phyloP scores from a whole-genome alignment of 1,140 invertebrate genomes.

The Sarcophaga bullata region DNA sequence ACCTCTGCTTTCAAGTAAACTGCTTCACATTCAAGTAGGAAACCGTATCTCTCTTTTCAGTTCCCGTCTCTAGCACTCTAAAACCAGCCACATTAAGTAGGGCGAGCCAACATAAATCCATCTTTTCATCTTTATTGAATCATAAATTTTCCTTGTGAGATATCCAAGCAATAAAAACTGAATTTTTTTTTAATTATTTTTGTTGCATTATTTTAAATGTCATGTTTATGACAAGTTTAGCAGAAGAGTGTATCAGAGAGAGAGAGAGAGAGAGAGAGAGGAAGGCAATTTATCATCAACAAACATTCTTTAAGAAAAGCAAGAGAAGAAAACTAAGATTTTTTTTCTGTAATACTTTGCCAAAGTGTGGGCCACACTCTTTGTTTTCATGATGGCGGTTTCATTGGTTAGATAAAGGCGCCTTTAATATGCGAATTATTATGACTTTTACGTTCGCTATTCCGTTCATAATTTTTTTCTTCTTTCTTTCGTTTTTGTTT shows the following conservation, averaged over 20 bases:
- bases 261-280: too few species aligned
- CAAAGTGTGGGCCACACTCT: constrained; percentile 25
- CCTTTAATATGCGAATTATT: constrained; percentile 8
- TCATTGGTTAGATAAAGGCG: constrained; percentile 17
- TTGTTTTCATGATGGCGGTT: not conserved
- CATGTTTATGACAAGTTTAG: constrained; percentile 1
- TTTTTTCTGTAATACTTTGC: not conserved
- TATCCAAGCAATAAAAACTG: not conserved
- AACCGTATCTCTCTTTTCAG: too few species aligned
- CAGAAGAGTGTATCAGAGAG: not conserved
- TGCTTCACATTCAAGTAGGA: too few species aligned
- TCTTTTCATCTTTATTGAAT: constrained; percentile 25
- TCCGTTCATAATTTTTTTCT: too few species aligned
- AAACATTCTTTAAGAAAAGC: not conserved
- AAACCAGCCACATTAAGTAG: too few species aligned
- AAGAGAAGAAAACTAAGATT: not conserved
- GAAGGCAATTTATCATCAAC: not conserved
- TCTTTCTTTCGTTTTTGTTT: not conserved
- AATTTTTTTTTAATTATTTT: not conserved
- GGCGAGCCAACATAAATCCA: not conserved
- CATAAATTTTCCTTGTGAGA: constrained; percentile 1
- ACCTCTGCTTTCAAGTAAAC: too few species aligned
- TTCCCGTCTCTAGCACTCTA: too few species aligned
- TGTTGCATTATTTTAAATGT: constrained; percentile 17
- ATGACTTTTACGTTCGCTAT: not conserved